Evolutionary conservation across 2,113 vertebrate species (phyloP).

Genomic region (Passer domesticus): DNA sequence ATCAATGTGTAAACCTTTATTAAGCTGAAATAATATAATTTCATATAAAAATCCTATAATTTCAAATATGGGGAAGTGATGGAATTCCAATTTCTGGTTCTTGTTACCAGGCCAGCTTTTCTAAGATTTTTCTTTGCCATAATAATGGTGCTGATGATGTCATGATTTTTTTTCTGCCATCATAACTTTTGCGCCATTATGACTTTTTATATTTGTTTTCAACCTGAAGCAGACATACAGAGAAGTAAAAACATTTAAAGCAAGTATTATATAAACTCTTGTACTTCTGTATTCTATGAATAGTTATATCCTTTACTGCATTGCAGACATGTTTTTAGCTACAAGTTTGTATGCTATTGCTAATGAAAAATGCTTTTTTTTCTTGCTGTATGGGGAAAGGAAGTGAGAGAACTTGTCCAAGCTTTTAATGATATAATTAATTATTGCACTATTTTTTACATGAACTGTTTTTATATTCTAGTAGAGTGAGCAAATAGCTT

Average conservation of each 20-base stretch:
- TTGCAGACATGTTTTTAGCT: not conserved
- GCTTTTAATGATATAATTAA: constrained; percentile 1
- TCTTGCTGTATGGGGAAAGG: not conserved
- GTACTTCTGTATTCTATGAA: not conserved
- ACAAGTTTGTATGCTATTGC: not conserved
- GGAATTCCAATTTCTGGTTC: not conserved
- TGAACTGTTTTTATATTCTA: not conserved
- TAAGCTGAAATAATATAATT: not conserved
- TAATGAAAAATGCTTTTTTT: not conserved
- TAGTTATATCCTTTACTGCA: not conserved
- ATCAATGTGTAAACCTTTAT: not conserved
- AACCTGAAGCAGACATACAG: not conserved
- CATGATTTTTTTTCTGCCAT: not conserved
- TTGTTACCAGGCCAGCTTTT: not conserved
- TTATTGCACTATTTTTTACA: constrained; percentile 2
- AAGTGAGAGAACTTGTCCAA: not conserved
- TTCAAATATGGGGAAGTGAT: not conserved
- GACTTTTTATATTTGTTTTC: not conserved
- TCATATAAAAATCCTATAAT: too few species aligned
- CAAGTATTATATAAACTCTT: not conserved
- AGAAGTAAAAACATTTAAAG: not conserved
- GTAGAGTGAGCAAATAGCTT: not conserved
- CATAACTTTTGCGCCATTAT: not conserved
- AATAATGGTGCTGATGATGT: not conserved
- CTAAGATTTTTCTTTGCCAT: not conserved